Percentiles rank a stretch among this genome's conserved stretches.
These are phyloP conservation scores for Anastrepha ludens DNA, from an alignment of 1,140 invertebrate species.

Conservation along the genomic window DNA sequence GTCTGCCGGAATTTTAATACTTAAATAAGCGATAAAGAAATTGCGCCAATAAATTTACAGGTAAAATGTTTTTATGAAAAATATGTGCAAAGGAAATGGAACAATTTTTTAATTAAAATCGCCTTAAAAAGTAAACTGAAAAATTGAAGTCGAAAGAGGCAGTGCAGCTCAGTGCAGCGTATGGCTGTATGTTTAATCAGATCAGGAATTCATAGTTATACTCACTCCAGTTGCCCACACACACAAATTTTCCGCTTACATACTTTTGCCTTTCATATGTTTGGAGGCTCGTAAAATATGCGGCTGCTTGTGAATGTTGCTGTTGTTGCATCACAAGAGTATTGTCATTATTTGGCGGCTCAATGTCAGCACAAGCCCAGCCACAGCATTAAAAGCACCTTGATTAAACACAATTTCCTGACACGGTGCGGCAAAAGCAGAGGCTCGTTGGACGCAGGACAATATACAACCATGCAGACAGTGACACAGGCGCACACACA, in stretches of 20 bases:
- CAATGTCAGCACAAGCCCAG: not conserved
- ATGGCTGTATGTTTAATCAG: too few relatives aligned
- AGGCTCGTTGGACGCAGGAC: too few relatives aligned
- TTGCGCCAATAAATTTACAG: too few relatives aligned
- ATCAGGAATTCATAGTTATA: not conserved
- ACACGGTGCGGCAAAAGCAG: too few relatives aligned
- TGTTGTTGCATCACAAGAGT: not conserved
- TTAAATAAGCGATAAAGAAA: too few relatives aligned
- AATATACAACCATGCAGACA: too few relatives aligned
- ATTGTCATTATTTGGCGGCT: conserved; percentile 29
- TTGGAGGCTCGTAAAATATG: conserved; percentile 26
- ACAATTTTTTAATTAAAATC: conserved; percentile 23
- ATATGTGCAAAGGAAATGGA: not conserved
- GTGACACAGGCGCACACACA: too few relatives aligned
- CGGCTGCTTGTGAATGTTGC: not conserved
- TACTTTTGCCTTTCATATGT: not conserved
- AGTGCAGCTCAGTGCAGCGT: too few relatives aligned
- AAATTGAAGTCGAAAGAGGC: too few relatives aligned
- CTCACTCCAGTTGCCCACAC: not conserved
- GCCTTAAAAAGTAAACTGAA: not conserved
- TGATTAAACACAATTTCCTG: conserved; percentile 14
- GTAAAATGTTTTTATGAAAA: too few relatives aligned
- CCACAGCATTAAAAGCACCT: conserved; percentile 1
- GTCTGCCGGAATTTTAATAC: too few relatives aligned
- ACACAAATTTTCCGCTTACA: too few relatives aligned